Evolutionary conservation across 2,888 invertebrate genomes (phyloP).

Genomic region (Labia minor): DNA sequence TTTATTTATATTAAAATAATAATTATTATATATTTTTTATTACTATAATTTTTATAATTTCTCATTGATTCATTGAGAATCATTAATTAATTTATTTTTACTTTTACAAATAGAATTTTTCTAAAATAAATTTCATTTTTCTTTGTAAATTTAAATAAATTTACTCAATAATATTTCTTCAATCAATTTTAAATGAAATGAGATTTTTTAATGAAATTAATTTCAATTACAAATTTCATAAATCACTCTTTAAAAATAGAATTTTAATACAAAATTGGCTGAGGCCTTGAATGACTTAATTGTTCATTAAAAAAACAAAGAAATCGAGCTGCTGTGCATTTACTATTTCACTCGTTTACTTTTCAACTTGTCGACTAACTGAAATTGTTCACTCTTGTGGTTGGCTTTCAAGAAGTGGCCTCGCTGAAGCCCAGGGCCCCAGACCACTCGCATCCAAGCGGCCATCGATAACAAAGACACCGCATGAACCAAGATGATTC

Average conservation of each 20-base stretch:
- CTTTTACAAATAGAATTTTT: constrained; percentile 16
- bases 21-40: constrained; percentile 17
- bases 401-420: constrained; percentile 29
- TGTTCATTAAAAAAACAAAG: not conserved
- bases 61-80: not conserved
- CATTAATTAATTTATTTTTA: not conserved
- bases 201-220: too few species aligned
- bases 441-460: constrained; percentile 13
- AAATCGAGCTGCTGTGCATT: not conserved
- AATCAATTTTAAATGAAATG: too few species aligned
- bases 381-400: constrained; percentile 26
- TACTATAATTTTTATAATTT: not conserved
- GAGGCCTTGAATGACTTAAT: not conserved
- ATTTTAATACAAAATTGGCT: not conserved
- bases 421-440: constrained; percentile 18
- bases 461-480: constrained; percentile 13
- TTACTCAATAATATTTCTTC: too few species aligned
- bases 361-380: constrained; percentile 23
- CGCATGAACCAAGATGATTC: constrained; percentile 14
- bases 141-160: too few species aligned
- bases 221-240: not conserved
- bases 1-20: not conserved
- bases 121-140: too few species aligned
- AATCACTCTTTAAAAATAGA: not conserved
- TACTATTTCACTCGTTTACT: constrained; percentile 14